Base-by-base conservation (phyloP, 2,113 vertebrate species). In the Hystrix cristata region DNA sequence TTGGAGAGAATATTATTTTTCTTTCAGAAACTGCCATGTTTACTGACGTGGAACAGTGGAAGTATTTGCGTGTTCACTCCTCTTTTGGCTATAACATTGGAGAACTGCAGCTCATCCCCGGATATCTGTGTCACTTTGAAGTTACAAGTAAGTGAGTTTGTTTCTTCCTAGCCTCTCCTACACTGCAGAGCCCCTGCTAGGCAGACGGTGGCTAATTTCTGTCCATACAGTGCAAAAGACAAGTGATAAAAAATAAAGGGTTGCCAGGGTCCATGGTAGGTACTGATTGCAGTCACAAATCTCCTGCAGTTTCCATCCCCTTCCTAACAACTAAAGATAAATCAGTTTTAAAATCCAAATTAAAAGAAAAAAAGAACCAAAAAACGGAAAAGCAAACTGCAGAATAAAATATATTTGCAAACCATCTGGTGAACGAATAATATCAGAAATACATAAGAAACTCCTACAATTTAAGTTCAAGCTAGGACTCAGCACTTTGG, bases 131-230 rank as follows among this genome's bases (percentile, higher is more conserved):
- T 59, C 18, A 31, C 82, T 94, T 29, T 62, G 62, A 31, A 43
- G 4, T 59, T 62, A 67, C 62, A 81, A 96, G 96, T 97, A 97
- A 98, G 97, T 72, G 53, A 43, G 8, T 83, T 64, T 53, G 25
- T 94, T 86, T 91, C 88, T 94, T 23, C 11, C 83, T 81, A 0
- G 53, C 69, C 57, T 97, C 43, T 53, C 55, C 14, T 85, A 0
- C 1, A 0, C 12, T 31, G 19, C 21, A 21, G 67, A 38, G 21
- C 13, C 0, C 48, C 65, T 15, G 15, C n/a, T 29, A 29, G 74
- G 64, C 25, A 12, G 29, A 0, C 4, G n/a, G 74, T 27, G 72
- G 43, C 93, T n/a, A 0, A 7, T 48, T 16, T 25, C n/a, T 16
- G 21, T 29, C 60, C 34, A 31, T 13, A 27, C 29, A 1, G 19